Evolutionary conservation across 1,140 invertebrate species (phyloP), one percentile per base, ranked within the genome.

Genomic region (Protaetia brevitarsis): DNA sequence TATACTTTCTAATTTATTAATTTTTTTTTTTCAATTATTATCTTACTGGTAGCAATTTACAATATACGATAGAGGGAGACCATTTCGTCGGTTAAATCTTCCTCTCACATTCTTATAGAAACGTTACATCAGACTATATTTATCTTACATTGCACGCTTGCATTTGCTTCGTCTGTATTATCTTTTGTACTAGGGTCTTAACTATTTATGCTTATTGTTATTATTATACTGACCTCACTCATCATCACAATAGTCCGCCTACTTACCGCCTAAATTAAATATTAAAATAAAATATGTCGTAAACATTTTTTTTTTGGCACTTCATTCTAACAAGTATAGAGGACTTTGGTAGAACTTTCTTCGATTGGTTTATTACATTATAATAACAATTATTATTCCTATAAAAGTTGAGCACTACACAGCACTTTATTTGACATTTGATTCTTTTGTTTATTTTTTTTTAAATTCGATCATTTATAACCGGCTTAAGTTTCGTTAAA

Each of bases 1-100:
- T 75, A 73, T 72, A 72, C 69, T 70, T 67, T 69, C 65, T 68
- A 66, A 71, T 65, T 57, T 69, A 69, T 69, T 23, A 34, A 8
- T 51, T 51, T 51, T 7, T 19, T 23, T 41, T 51, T 51, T n/a
- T n/a, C n/a, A n/a, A n/a, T n/a, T n/a, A n/a, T n/a, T n/a, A n/a
- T n/a, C n/a, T n/a, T n/a, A 51, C 26, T 23, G 6, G 69, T 61
- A 71, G 13, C 21, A 66, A 57, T 59, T 63, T 61, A 64, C 26
- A 66, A 72, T 66, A 67, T 71, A 72, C 36, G 64, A 67, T 65
- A n/a, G n/a, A n/a, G n/a, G n/a, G n/a, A 21, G 21, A 65, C 51
- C 51, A 51, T 31, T 64, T 64, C 67, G 51, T 66, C 45, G 31
- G 64, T 60, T 28, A 67, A 64, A 66, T 65, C 66, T 41, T 65